These are phyloP conservation scores for Tetragonula carbonaria DNA, from an alignment of 2,888 invertebrate species.

Conservation along the genomic window DNA sequence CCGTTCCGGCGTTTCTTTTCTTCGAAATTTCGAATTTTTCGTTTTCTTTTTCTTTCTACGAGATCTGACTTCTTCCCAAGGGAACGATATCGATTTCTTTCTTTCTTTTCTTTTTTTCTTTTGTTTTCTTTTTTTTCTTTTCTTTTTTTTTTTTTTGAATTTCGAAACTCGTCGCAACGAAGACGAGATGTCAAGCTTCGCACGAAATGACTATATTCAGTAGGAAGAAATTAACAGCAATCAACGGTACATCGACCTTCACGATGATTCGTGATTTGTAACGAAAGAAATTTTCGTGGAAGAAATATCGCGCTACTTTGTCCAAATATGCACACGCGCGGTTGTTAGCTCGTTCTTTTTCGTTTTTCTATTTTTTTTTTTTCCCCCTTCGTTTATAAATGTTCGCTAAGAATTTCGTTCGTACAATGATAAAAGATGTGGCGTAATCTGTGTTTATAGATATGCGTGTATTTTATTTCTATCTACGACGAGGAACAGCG, in stretches of 20 bases:
- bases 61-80: too few relatives aligned
- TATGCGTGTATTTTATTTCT: background rate
- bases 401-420: too few relatives aligned
- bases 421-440: too few relatives aligned
- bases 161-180: background rate
- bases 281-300: background rate
- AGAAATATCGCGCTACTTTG: background rate
- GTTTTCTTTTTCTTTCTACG: background rate
- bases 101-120: too few relatives aligned
- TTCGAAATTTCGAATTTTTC: too few relatives aligned
- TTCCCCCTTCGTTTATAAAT: background rate
- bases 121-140: background rate
- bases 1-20: background rate
- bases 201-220: background rate
- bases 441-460: background rate
- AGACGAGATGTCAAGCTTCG: too few relatives aligned
- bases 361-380: background rate
- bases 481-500: conserved; percentile 23
- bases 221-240: conserved; percentile 42
- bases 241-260: conserved; percentile 65
- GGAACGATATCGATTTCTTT: background rate
- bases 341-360: background rate
- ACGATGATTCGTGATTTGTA: conserved; percentile 13
- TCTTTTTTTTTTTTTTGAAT: background rate
- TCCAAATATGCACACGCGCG: background rate